Evolutionary conservation across 2,113 vertebrate genomes (phyloP), one percentile per base, ranked within the genome.

Genomic region (Epinephelus moara): DNA sequence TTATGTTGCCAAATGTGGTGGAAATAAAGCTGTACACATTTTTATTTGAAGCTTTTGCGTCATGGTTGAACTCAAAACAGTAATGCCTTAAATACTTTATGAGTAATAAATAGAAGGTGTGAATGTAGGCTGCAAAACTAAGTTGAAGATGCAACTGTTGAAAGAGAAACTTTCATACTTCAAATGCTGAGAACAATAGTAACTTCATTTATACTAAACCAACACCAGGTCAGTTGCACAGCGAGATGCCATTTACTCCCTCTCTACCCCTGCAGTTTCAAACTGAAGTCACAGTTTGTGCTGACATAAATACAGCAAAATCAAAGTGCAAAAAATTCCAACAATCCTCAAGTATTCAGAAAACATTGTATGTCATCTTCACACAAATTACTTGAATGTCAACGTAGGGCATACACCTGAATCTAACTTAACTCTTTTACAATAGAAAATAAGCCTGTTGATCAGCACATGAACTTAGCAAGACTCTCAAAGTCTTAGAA

Each of bases 11-110:
- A 74, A 81, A 66, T 73, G 23, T 47, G 18, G 19, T 55, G n/a
- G 47, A 56, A 91, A 86, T 88, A 85, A 87, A 91, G 12, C 17
- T 72, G 56, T 75, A 53, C 18, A 74, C 25, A 56, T 77, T 90
- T 91, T 83, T 81, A 84, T 66, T 66, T 19, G 2, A 80, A 42
- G 30, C 15, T 57, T 30, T 80, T 80, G 50, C 68, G 4, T 68
- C 2, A 30, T 59, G 18, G 4, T 50, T 74, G 2, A 71, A 4
- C 11, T 37, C 4, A 17, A 19, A 76, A 12, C 55, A 12, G 7
- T 10, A 19, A 19, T 8, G 2, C 25, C 14, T 62, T 75, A 15
- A 42, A 50, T 68, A 57, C 21, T 66, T 13, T 40, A 71, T 45
- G 15, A 11, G 69, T 25, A 19, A 66, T 23, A 40, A n/a, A 27